Percentiles rank a stretch among this genome's conserved stretches.
phyloP scores from a whole-genome alignment of 2,888 invertebrate genomes.

The Caenorhabditis uteleia region DNA sequence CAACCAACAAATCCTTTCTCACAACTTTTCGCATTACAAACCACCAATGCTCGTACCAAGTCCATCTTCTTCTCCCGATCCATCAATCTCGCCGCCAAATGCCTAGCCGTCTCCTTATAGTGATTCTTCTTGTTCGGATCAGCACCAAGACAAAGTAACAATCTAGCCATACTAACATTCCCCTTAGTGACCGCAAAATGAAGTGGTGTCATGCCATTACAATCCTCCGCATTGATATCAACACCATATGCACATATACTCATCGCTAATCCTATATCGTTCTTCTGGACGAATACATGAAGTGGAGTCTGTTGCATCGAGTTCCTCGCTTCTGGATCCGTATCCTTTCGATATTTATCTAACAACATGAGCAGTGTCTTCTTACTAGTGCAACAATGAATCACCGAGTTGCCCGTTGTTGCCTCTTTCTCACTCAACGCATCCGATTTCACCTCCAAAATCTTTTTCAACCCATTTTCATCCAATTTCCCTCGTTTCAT shows the following conservation, averaged over 20 bases:
- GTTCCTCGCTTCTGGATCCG: constrained; percentile 70
- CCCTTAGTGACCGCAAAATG: constrained; percentile 70
- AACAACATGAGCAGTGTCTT: constrained; percentile 36
- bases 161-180: constrained; percentile 69
- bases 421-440: constrained; percentile 38
- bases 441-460: constrained; percentile 41
- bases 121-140: constrained; percentile 70
- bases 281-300: constrained; percentile 65
- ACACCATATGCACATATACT: constrained; percentile 39
- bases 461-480: constrained; percentile 26
- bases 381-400: constrained; percentile 42
- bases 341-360: constrained; percentile 44
- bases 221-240: constrained; percentile 70
- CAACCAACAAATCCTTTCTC: constrained; percentile 56
- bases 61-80: constrained; percentile 43
- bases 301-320: constrained; percentile 70
- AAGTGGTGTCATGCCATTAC: constrained; percentile 70
- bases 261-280: constrained; percentile 55
- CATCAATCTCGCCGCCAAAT: constrained; percentile 69
- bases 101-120: constrained; percentile 70
- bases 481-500: constrained; percentile 46
- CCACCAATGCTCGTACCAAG: constrained; percentile 48
- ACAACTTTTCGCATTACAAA: constrained; percentile 62
- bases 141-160: constrained; percentile 72
- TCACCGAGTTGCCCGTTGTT: constrained; percentile 44